phyloP scores from a whole-genome alignment of 2,113 vertebrate species.

The Uropsilus gracilis region DNA sequence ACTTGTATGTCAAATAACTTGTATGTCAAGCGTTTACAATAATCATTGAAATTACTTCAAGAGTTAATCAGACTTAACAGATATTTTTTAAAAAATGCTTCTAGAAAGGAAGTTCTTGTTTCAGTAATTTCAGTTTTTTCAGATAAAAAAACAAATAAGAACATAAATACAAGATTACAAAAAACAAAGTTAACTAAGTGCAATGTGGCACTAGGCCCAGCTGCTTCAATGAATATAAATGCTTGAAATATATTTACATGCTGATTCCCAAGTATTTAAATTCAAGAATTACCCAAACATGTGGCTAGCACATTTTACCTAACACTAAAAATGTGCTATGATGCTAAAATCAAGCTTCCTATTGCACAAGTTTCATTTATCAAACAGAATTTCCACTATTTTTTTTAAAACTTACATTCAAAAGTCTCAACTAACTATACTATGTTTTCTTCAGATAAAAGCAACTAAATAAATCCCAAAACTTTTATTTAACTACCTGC shows the following conservation, averaged over 20 bases:
- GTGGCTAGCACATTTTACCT: not conserved
- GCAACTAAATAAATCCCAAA: not conserved
- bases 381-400: not conserved
- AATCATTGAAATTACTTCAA: conserved; percentile 21
- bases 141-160: conserved; percentile 42
- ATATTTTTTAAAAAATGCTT: conserved; percentile 38
- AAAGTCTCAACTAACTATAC: not conserved
- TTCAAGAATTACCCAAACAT: conserved; percentile 19
- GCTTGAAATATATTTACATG: not conserved
- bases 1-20: not conserved
- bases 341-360: conserved; percentile 2
- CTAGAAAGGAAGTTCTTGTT: conserved; percentile 23
- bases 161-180: conserved; percentile 33
- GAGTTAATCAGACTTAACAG: not conserved
- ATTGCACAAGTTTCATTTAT: not conserved
- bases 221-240: not conserved
- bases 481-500: not conserved
- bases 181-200: conserved; percentile 20
- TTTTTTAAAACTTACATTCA: not conserved
- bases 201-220: not conserved
- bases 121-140: conserved; percentile 12
- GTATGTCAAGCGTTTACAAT: conserved; percentile 26
- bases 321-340: conserved; percentile 40
- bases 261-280: not conserved
- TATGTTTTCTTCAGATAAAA: not conserved